A percentile compares a stretch with the other conserved stretches of the same genome.
phyloP scores from a whole-genome alignment of 2,113 vertebrate species.

The Struthidea cinerea region DNA sequence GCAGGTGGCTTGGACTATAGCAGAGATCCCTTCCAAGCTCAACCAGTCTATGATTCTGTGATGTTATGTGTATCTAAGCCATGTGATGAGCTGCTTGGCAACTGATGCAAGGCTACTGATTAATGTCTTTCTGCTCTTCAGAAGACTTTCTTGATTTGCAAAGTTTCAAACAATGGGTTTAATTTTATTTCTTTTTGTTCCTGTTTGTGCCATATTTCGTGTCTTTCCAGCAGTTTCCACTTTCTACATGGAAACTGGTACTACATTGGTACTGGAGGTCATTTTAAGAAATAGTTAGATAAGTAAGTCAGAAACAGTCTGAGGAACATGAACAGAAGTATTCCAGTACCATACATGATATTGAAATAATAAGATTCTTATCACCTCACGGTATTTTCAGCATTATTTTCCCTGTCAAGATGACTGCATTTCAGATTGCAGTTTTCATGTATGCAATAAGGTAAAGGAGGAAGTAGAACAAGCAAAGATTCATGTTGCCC shows the following conservation, averaged over 20 bases:
- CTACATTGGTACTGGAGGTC: background rate
- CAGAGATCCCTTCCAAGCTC: background rate
- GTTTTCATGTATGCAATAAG: background rate
- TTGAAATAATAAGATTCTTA: background rate
- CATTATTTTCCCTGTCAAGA: background rate
- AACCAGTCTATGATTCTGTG: background rate
- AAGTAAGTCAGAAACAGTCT: background rate
- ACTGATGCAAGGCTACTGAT: background rate
- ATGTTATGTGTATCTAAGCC: background rate
- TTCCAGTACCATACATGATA: background rate
- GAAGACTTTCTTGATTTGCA: background rate
- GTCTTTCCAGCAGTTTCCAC: background rate
- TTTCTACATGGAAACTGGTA: background rate
- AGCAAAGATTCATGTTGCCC: background rate
- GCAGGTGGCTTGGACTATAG: background rate
- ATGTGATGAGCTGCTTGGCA: background rate
- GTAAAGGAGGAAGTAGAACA: background rate
- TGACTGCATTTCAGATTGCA: background rate
- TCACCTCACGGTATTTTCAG: background rate
- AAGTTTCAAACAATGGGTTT: background rate
- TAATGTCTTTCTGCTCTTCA: background rate
- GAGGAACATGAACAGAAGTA: background rate
- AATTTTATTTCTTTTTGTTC: background rate
- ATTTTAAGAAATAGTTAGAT: background rate
- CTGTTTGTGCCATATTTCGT: background rate